These are phyloP conservation scores for Drosophila bocqueti DNA, from an alignment of 1,140 invertebrate species.

Conservation along the genomic window DNA sequence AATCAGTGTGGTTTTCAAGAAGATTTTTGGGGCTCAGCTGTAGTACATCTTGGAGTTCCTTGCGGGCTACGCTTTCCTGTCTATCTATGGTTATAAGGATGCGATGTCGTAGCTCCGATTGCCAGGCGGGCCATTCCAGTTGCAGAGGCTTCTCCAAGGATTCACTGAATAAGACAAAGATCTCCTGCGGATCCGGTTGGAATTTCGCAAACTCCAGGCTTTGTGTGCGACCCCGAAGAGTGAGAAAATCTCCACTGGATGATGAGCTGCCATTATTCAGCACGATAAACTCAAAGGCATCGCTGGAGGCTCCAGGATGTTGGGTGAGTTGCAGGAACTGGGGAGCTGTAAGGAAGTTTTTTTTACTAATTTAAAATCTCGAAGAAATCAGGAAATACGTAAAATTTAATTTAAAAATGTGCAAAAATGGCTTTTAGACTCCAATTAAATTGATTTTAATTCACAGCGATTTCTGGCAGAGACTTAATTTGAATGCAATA, in stretches of 20 bases:
- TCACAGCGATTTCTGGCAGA: too few species aligned
- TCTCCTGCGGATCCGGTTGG: conserved; percentile 83
- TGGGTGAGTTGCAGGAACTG: conserved; percentile 45
- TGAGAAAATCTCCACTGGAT: conserved; percentile 37
- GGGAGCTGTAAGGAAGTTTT: conserved; percentile 22
- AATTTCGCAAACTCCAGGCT: conserved; percentile 80
- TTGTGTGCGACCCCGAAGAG: conserved; percentile 52
- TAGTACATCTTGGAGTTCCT: conserved; percentile 85
- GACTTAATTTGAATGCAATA: too few species aligned
- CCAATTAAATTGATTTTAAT: too few species aligned
- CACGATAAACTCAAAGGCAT: conserved; percentile 58
- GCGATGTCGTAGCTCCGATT: conserved; percentile 84
- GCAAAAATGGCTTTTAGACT: too few species aligned
- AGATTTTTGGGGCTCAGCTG: conserved; percentile 18
- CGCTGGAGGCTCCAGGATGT: conserved; percentile 42
- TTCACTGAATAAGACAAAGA: conserved; percentile 72
- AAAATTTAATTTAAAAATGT: too few species aligned
- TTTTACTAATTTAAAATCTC: too few species aligned
- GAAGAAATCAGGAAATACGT: neutral
- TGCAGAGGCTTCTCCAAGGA: conserved; percentile 41
- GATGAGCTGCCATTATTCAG: conserved; percentile 41
- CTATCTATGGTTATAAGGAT: conserved; percentile 86
- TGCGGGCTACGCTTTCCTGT: conserved; percentile 85
- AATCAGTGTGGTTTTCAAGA: conserved; percentile 43
- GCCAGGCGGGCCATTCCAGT: conserved; percentile 84